Evolutionary conservation across 2,113 vertebrate species (phyloP).

Genomic region (Cricetomys ansorgei): DNA sequence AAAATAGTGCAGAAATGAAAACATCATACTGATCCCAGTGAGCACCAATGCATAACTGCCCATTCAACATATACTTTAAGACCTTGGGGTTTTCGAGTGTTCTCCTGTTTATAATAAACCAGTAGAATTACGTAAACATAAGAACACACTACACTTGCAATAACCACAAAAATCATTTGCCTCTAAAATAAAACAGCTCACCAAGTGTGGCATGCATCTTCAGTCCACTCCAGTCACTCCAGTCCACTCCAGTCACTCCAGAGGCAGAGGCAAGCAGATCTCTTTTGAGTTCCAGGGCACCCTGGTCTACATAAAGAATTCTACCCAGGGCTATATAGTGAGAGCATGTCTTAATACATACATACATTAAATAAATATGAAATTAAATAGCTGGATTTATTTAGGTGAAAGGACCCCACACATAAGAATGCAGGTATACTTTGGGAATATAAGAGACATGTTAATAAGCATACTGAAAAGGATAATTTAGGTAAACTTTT

Average conservation of each 20-base stretch:
- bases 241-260: no score
- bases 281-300: background rate
- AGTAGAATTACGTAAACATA: background rate
- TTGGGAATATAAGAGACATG: background rate
- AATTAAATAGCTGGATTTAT: background rate
- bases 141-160: background rate
- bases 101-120: background rate
- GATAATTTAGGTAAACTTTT: background rate
- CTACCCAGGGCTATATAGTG: background rate
- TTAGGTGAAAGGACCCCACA: background rate
- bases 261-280: background rate
- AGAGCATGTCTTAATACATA: background rate
- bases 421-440: background rate
- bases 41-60: background rate
- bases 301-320: background rate
- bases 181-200: background rate
- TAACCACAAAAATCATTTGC: background rate
- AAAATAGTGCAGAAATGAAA: background rate
- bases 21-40: background rate
- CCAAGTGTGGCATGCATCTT: no score
- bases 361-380: background rate
- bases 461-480: conserved; percentile 20
- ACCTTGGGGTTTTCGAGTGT: background rate
- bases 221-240: no score
- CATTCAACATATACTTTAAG: background rate